phyloP scores from a whole-genome alignment of 2,797 vertebrate genomes.

The Rhyacichthys aspro region DNA sequence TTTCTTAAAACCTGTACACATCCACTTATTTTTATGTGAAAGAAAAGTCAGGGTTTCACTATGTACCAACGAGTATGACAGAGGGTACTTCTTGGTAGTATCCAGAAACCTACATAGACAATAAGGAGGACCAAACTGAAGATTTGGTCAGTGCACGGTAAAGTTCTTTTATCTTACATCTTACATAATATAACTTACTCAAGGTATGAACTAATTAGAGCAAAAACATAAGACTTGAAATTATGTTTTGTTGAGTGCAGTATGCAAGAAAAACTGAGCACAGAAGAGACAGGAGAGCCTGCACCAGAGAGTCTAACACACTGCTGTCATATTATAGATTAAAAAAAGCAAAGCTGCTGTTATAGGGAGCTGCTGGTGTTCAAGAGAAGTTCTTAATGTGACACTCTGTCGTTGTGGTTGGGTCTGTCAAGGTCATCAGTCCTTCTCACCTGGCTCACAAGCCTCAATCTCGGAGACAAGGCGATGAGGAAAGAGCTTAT shows the following conservation, averaged over 20 bases:
- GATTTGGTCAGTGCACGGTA: too few relatives aligned
- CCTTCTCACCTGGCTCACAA: conserved; percentile 67
- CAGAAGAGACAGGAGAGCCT: conserved; percentile 14
- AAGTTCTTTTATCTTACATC: too few relatives aligned
- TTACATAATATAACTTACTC: too few relatives aligned
- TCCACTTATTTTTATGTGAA: background rate
- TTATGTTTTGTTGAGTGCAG: background rate
- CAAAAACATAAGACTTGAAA: background rate
- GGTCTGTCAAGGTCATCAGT: conserved; percentile 43
- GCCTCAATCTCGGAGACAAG: conserved; percentile 84
- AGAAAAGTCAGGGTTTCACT: background rate
- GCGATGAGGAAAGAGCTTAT: conserved; percentile 82
- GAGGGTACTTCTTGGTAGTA: background rate
- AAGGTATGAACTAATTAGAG: background rate
- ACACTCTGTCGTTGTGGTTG: conserved; percentile 12
- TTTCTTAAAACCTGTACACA: too few relatives aligned
- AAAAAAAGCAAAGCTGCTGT: conserved; percentile 20
- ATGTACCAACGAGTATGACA: background rate
- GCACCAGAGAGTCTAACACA: conserved; percentile 7
- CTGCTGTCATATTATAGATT: conserved; percentile 7
- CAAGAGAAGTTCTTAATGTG: conserved; percentile 15
- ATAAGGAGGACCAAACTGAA: too few relatives aligned
- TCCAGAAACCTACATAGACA: too few relatives aligned
- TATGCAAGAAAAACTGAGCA: conserved; percentile 12
- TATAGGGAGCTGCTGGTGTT: background rate